Conservation (phyloP, 1,140 invertebrate species). For the Rhynchophorus ferrugineus region DNA sequence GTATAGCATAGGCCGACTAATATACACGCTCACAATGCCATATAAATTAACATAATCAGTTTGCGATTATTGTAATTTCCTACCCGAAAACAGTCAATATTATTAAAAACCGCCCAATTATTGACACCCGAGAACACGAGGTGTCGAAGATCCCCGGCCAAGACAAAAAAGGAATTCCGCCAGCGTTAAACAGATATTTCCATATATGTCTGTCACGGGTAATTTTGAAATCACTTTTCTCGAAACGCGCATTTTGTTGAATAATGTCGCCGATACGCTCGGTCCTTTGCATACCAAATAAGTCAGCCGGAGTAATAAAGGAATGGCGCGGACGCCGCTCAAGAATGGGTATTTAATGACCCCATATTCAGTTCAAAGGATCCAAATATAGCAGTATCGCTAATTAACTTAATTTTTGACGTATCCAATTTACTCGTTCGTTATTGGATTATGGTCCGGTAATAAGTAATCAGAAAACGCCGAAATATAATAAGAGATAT, state of each 20-base stretch:
- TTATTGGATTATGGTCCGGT: no score
- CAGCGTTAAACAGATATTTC: constrained; percentile 11
- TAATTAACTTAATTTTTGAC: neutral
- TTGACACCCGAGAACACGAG: no score
- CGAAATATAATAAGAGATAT: no score
- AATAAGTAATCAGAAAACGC: no score
- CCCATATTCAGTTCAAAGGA: no score
- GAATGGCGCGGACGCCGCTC: constrained; percentile 1
- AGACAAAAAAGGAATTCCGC: no score
- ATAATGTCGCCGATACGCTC: constrained; percentile 13
- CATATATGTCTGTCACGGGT: constrained; percentile 5
- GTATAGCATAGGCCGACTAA: neutral
- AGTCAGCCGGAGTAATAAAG: constrained; percentile 2
- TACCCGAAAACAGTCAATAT: neutral
- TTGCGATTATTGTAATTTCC: neutral
- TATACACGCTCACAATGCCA: no score
- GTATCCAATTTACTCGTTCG: no score
- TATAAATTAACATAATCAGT: neutral
- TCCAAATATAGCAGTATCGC: neutral
- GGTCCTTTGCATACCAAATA: constrained; percentile 15
- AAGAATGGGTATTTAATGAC: constrained; percentile 10
- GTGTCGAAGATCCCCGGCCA: no score
- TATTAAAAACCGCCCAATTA: no score
- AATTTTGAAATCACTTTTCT: constrained; percentile 10
- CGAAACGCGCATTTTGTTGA: constrained; percentile 8